Base-by-base conservation (phyloP, 2,888 invertebrate species). In the Stenotaenia linearis region DNA sequence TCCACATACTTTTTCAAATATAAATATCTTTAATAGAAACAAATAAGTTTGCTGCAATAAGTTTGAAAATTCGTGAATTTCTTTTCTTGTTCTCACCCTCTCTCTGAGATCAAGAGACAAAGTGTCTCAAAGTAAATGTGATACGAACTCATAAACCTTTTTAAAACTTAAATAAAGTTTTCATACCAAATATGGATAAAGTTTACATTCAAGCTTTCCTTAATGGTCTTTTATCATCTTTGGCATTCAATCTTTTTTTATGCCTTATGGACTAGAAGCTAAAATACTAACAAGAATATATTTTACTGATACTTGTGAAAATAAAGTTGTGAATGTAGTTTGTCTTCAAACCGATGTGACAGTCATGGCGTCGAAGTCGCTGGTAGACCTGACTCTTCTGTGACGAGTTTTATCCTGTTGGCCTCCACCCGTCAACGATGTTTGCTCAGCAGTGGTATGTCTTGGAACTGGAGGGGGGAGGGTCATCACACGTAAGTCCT, bases 361-460 rank as follows among this genome's bases (percentile, higher is more conserved):
- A 45, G 88, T 86, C 75, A 87, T 85, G 18, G 90, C 89, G 84
- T 92, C 92, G 83, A 92, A 92, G 85, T 92, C 92, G 2, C 92
- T 91, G 82, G 92, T 92, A 84, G 92, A 92, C 84, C 91, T 91
- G 40, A 92, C 92, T 15, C 92, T 88, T 21, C 92, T 87, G 81
- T 85, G 85, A 83, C 91, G 79, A 86, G 85, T 76, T 15, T 61
- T 61, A 1, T 25, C 45, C 25, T 78, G 69, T 23, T 25, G 78
- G 15, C 23, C 21, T 40, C 32, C 37, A 77, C 15, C 15, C 1
- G 35, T 35, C 40, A n/a, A 1, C 12, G 35, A 12, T 35, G 37
- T n/a, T 23, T 61, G 78, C 69, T 12, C 25, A 25, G 37, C n/a
- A 25, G 25, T 45, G 10, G 79, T 69, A 6, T 69, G 61, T 28